Base-by-base conservation (phyloP, 2,888 invertebrate species). In the Linnaemya tessellans region DNA sequence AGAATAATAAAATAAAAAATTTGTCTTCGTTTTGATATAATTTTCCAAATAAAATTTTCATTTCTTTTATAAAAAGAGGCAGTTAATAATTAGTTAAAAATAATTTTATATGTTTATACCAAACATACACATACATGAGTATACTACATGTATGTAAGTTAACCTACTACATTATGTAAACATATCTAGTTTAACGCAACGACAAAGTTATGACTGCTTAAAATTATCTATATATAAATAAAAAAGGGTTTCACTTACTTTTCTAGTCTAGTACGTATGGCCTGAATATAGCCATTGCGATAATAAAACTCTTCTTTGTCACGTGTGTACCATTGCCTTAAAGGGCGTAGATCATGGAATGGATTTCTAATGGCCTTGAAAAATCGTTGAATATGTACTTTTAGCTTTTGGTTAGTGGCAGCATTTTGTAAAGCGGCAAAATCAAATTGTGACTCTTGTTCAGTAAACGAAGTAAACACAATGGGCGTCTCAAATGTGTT, bases 261-360 rank as follows among this genome's bases (percentile, higher is more conserved):
- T 70, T 58, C 68, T 18, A 86, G 35, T 77, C 68, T 84, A 8
- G 84, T 84, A 18, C 67, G 75, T 10, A 92, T 70, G 1, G 89
- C 89, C 56, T 90, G 89, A 11, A 92, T 75, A 78, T 90, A 91
- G 62, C 90, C 90, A 84, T 91, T 92, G 0, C 86, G 87, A 80
- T 90, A 91, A 20, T 88, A 89, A 25, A 92, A 87, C 5, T 84
- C 81, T 60, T 91, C 91, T 0, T 84, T 65, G 60, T 89, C 88
- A 20, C 84, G 73, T 0, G 86, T 70, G 56, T 87, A 88, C 84
- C 89, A 89, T 80, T 89, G 89, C 13, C 89, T 88, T 10, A 89
- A 54, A 0, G 92, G 91, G 18, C 89, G 88, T 38, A 89, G 87
- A 75, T 91, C 91, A 3, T 88, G 89, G 85, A 88, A 91, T 0